Conservation (phyloP, 2,113 vertebrate genomes). For the Burhinus bistriatus region DNA sequence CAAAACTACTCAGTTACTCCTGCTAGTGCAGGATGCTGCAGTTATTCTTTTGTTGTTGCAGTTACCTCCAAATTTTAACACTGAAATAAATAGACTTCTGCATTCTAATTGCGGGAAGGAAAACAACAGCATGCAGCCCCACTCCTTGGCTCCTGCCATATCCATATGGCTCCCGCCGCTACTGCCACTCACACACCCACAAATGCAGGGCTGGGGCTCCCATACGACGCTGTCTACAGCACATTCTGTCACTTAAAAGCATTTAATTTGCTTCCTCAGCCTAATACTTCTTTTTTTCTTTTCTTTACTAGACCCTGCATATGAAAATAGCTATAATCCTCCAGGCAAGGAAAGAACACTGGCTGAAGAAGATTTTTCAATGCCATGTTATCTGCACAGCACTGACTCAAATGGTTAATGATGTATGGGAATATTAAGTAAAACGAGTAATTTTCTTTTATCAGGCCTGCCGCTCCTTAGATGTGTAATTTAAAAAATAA, state of each 20-base stretch:
- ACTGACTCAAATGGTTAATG: neutral
- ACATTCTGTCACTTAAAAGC: neutral
- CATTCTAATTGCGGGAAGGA: neutral
- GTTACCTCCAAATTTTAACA: neutral
- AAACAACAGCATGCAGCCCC: neutral
- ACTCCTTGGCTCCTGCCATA: neutral
- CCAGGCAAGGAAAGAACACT: neutral
- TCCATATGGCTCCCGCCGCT: neutral
- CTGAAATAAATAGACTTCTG: neutral
- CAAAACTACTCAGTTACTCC: constrained; percentile 6
- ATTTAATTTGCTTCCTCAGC: neutral
- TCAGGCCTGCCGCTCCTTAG: neutral
- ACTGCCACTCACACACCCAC: neutral
- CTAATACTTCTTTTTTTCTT: neutral
- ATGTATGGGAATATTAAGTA: neutral
- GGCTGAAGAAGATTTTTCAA: neutral
- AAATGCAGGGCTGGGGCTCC: neutral
- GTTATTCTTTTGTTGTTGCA: neutral
- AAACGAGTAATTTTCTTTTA: neutral
- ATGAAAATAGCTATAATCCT: neutral
- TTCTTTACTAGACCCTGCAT: neutral
- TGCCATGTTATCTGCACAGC: neutral
- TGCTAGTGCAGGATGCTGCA: neutral
- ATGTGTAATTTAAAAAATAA: neutral
- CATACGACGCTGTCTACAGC: neutral